Base-by-base conservation (phyloP, 23 tunicate species). In the Oikopleura albicans region DNA sequence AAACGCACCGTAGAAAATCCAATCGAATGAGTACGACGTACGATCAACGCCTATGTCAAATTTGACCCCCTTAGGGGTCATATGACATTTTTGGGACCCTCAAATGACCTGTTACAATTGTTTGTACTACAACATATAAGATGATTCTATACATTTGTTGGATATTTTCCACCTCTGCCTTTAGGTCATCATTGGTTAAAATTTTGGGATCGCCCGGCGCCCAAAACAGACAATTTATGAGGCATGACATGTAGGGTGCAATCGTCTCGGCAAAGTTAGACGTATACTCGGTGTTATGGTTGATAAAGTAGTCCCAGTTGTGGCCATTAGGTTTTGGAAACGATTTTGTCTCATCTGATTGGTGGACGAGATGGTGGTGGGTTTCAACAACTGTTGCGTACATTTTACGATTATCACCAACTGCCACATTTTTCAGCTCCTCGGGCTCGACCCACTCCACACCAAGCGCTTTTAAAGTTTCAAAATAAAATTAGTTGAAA, bases 201-300 rank as follows among this genome's bases (percentile, higher is more conserved):
- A 95, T 41, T 41, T 94, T 57, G 27, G 99, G 99, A 83, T 95
- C 99, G 39, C 86, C 86, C 0, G 99, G 99, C 39, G 96, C 75
- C 99, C 99, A 95, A 49, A 95, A 95, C 33, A 95, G 88, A 33
- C 99, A 91, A 71, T 95, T 95, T 56, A 91, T 86, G 38, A 95
- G 91, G 56, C 99, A 95, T 2, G 99, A 95, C 39, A 94, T 91
- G 76, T 88, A 90, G 22, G 99, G 99, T 4, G 99, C 99, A 16
- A 95, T 95, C 91, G 90, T 1, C 1, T 4, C 41, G 75, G 75
- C 39, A 39, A 83, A 40, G 28, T 0, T 40, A 39, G 56, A 83
- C 28, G 79, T 22, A 29, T 71, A 83, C 4, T 71, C 79, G 4
- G 28, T 27, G 37, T 71, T 71, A 63, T 83, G 59, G 29, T 39